Evolutionary conservation across 2,888 invertebrate genomes (phyloP), one percentile per base, ranked within the genome.

Genomic region (Philhelius pedissequus): DNA sequence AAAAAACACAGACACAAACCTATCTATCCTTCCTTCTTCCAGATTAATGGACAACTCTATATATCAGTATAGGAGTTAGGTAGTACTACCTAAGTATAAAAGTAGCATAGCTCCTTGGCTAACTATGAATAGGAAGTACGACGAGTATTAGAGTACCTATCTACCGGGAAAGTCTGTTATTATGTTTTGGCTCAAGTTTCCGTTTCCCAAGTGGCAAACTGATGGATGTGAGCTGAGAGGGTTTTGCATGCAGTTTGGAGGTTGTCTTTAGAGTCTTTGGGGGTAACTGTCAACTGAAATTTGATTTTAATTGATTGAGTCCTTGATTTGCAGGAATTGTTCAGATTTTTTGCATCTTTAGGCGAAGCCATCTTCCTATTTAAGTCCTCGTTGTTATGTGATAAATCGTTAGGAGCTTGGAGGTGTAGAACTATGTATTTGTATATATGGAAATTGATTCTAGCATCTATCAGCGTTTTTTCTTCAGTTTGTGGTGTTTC

Each of bases 21-120:
- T n/a, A 45, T 30, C 60, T 77, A 74, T 70, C 69, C 82, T 82
- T 77, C 62, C 77, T 77, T 68, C 32, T 56, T 27, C 20, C 52
- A 83, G 78, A 79, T 79, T 83, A 83, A 83, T 83, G 79, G 79
- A 83, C 83, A 83, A 64, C 71, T 68, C 81, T 76, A 11, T 48
- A 68, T 7, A 50, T 40, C 60, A 22, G n/a, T 18, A 62, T 48
- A 22, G 22, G n/a, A n/a, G n/a, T n/a, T 15, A 38, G 27, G 35
- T 40, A n/a, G n/a, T n/a, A n/a, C n/a, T n/a, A 15, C 9, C 58
- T 9, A 48, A 62, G 50, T 62, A 27, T 40, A 45, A 18, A 56
- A 62, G 40, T 9, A 38, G 69, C 25, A 40, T 13, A 30, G 43
- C 64, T 73, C 54, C 71, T 66, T 66, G 66, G 22, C 22, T 66